These are phyloP conservation scores for Gastrophysa polygoni DNA, from an alignment of 2,888 invertebrate genomes.

Conservation along the genomic window DNA sequence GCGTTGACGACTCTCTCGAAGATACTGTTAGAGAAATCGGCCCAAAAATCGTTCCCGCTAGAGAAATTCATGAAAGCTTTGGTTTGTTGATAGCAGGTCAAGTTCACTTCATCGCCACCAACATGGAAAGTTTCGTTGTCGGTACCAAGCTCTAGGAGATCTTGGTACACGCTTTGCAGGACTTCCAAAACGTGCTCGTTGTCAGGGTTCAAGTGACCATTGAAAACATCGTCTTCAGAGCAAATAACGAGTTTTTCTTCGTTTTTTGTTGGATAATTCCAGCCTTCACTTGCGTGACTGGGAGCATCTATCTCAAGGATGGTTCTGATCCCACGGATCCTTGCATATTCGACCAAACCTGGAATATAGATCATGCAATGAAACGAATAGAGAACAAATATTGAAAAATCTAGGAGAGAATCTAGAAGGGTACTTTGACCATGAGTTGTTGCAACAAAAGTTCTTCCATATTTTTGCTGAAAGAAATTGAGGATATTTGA, in stretches of 20 bases:
- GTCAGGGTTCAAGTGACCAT: conserved; percentile 78
- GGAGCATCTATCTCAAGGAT: conserved; percentile 89
- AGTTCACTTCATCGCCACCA: conserved; percentile 78
- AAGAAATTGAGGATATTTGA: too few species aligned
- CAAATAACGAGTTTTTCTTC: conserved; percentile 69
- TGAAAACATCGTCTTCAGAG: conserved; percentile 76
- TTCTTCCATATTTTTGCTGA: too few species aligned
- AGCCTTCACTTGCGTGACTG: conserved; percentile 81
- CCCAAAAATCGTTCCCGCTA: conserved; percentile 73
- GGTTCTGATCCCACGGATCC: conserved; percentile 79
- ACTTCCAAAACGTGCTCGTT: conserved; percentile 74
- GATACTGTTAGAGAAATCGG: conserved; percentile 70
- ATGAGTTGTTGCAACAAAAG: too few species aligned
- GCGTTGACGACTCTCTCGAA: conserved; percentile 65
- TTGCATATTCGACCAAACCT: conserved; percentile 73
- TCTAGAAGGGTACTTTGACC: too few species aligned
- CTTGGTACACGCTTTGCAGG: conserved; percentile 73
- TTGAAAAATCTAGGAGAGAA: too few species aligned
- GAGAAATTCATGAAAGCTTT: conserved; percentile 56
- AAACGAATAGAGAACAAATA: too few species aligned
- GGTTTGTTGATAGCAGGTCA: conserved; percentile 71
- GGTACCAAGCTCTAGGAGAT: conserved; percentile 73
- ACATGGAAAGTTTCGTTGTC: conserved; percentile 80
- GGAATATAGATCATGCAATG: too few species aligned
- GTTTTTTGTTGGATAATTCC: conserved; percentile 77